Base-by-base conservation (phyloP, 2,797 vertebrate genomes). In the Cyclopterus lumpus region DNA sequence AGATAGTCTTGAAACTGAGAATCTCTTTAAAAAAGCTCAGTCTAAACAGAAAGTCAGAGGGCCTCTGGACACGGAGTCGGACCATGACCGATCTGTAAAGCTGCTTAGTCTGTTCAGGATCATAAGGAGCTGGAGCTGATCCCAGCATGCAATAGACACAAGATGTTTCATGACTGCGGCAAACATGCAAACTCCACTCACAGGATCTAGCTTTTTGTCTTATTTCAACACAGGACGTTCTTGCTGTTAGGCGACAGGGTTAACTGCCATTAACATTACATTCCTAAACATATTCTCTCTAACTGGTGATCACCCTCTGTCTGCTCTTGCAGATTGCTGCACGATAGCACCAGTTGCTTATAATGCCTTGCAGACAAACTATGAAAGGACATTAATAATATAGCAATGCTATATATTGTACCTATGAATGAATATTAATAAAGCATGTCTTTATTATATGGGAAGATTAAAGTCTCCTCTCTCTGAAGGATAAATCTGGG, bases 401-500 rank as follows among this genome's bases (percentile, higher is more conserved):
- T 10, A 58, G 54, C 38, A 80, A 81, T 61, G 76, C 48, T 83
- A 82, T 78, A 81, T 78, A 83, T 80, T 77, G 69, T 59, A 82
- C 46, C 70, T 65, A 75, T 82, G 79, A 88, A 80, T 89, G 70
- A 86, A 87, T 90, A 88, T 89, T 82, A 90, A 85, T 83, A 79
- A 83, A 69, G 48, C 36, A 34, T 49, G 26, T 77, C 62, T 71
- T 74, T 84, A 81, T 90, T 88, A 88, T 84, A 85, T 67, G 36
- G 30, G 64, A 80, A 92, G 86, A 93, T 93, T 90, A 92, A 91
- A 92, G 80, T 84, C 71, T 79, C 81, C 60, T 53, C 90, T 84
- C 75, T 83, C 74, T 40, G 58, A 91, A 87, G 89, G 85, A 93
- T 91, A 92, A 93, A 93, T 93, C 87, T 91, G 59, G 80, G 88